phyloP scores from a whole-genome alignment of 2,888 invertebrate genomes.

The Bembecia ichneumoniformis region DNA sequence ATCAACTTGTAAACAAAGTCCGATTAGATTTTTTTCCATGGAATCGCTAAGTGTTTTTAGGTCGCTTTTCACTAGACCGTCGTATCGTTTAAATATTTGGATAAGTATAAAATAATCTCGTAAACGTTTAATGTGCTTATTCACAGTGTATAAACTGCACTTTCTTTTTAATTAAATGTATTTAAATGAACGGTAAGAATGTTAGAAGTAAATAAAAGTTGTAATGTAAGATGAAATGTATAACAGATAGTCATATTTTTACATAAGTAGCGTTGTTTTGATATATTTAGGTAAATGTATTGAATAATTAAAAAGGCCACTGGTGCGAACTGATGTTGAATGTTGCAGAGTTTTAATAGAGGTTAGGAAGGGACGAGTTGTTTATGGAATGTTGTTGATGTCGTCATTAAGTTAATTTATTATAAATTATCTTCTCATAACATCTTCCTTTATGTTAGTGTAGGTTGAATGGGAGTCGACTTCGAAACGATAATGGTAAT shows the following conservation, averaged over 20 bases:
- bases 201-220: background rate
- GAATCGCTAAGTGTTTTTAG: too few relatives aligned
- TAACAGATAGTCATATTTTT: constrained; percentile 57
- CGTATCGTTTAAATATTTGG: too few relatives aligned
- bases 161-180: too few relatives aligned
- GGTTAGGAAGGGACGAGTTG: constrained; percentile 50
- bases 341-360: constrained; percentile 67
- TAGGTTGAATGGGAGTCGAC: constrained; percentile 15
- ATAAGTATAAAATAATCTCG: too few relatives aligned
- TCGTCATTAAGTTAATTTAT: constrained; percentile 37
- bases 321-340: constrained; percentile 71
- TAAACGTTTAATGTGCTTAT: too few relatives aligned
- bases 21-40: too few relatives aligned
- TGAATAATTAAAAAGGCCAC: constrained; percentile 50
- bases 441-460: constrained; percentile 30
- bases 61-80: too few relatives aligned
- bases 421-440: constrained; percentile 28
- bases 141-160: too few relatives aligned
- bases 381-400: constrained; percentile 63
- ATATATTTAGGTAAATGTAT: constrained; percentile 37
- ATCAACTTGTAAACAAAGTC: too few relatives aligned
- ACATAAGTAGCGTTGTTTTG: constrained; percentile 50
- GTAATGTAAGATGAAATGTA: constrained; percentile 12
- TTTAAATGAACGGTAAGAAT: too few relatives aligned
- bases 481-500: too few relatives aligned